Conservation (phyloP, 2,113 vertebrate genomes). For the cattle (Bos taurus) region ARS-UCD2.0 NC_037346.1:50615001-50615500, state of each 20-base stretch:
- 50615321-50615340: neutral
- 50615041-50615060: neutral
- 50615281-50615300: neutral
- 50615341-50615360: neutral
- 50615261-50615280: neutral
- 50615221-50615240: too few species aligned
- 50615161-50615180: too few species aligned
- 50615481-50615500: neutral
- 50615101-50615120: neutral
- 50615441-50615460: neutral
- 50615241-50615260: rapidly evolving
- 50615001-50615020: neutral
- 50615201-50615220: neutral
- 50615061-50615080: neutral
- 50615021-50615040: neutral
- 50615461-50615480: neutral
- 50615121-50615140: too few species aligned
- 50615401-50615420: neutral
- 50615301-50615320: neutral
- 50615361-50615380: neutral
- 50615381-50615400: neutral
- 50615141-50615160: neutral
- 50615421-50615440: neutral
- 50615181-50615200: neutral
- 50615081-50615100: neutral